Conservation (phyloP, 2,888 invertebrate species). For the Eremobia ochroleuca region DNA sequence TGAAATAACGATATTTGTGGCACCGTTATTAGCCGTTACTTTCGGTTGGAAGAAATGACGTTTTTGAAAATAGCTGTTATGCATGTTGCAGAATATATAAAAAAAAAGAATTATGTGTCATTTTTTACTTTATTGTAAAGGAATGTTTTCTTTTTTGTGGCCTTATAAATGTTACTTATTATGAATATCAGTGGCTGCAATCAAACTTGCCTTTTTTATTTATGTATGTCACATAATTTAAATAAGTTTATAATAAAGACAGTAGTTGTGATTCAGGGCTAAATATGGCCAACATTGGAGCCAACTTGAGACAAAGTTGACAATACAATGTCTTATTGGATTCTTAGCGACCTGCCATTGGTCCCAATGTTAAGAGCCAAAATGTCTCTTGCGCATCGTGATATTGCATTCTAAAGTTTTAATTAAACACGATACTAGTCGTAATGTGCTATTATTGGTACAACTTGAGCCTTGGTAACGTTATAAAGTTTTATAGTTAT, state of each 20-base stretch:
- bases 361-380: constrained; percentile 43
- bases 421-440: constrained; percentile 55
- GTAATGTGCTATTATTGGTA: constrained; percentile 53
- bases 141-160: constrained; percentile 70
- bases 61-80: constrained; percentile 54
- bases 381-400: constrained; percentile 61
- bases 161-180: constrained; percentile 74
- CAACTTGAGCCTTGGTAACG: constrained; percentile 51
- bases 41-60: constrained; percentile 38
- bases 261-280: constrained; percentile 48
- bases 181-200: constrained; percentile 61
- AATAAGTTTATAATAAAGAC: constrained; percentile 68
- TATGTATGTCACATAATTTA: constrained; percentile 59
- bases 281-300: constrained; percentile 35
- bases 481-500: constrained; percentile 45
- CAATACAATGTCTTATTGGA: constrained; percentile 10
- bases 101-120: constrained; percentile 49
- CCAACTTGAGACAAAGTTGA: constrained; percentile 25
- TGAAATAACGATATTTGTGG: constrained; percentile 54
- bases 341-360: constrained; percentile 26
- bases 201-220: constrained; percentile 61
- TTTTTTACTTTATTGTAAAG: constrained; percentile 59
- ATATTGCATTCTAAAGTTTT: constrained; percentile 54
- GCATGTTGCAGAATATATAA: constrained; percentile 49
- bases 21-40: constrained; percentile 51